These are phyloP conservation scores for Meiosimyza platycephala DNA, from an alignment of 2,888 invertebrate genomes.

Conservation along the genomic window DNA sequence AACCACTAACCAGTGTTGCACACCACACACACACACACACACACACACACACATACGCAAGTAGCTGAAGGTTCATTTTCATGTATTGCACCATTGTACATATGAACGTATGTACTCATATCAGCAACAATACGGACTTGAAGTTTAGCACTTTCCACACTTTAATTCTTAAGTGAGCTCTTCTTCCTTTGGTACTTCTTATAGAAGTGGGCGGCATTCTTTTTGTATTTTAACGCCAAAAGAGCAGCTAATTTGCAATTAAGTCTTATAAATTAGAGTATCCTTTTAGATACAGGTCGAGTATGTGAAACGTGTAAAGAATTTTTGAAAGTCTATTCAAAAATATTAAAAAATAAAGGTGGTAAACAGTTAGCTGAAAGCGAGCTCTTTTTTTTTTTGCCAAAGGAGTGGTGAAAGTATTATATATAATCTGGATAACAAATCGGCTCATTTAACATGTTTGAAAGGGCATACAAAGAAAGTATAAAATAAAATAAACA, in stretches of 20 bases:
- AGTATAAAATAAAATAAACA: too few relatives aligned
- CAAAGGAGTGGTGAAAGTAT: too few relatives aligned
- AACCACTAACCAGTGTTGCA: neutral
- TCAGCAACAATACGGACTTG: constrained; percentile 11
- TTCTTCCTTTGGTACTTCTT: neutral
- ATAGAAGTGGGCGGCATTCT: neutral
- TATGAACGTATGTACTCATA: neutral
- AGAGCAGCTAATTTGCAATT: constrained; percentile 19
- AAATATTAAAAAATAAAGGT: too few relatives aligned
- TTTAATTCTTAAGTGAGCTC: constrained; percentile 17
- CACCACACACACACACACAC: neutral
- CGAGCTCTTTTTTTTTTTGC: too few relatives aligned
- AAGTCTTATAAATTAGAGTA: neutral
- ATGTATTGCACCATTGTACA: neutral
- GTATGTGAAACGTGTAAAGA: too few relatives aligned
- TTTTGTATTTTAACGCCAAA: neutral
- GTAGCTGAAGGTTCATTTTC: neutral
- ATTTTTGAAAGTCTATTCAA: too few relatives aligned
- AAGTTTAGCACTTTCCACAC: constrained; percentile 30
- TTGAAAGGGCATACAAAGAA: too few relatives aligned
- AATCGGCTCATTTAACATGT: too few relatives aligned
- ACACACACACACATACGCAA: neutral
- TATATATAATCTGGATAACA: too few relatives aligned
- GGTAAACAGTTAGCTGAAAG: too few relatives aligned
- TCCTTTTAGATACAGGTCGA: too few relatives aligned